Conservation (phyloP, 2,888 invertebrate genomes). For the Lysandra coridon region DNA sequence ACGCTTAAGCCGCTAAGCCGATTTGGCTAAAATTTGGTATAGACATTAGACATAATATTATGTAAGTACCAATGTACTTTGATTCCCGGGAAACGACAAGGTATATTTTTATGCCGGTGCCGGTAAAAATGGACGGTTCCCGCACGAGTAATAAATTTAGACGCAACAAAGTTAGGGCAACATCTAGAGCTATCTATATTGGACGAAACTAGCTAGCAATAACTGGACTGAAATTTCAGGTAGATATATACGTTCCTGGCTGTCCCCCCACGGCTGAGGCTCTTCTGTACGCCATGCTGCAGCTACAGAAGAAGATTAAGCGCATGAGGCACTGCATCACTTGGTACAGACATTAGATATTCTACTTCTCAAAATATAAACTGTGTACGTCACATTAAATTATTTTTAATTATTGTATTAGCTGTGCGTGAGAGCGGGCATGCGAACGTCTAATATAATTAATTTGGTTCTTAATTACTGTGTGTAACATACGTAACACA, state of each 20-base stretch:
- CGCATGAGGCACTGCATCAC: constrained; percentile 74
- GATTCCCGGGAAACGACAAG: background rate
- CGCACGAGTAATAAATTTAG: background rate
- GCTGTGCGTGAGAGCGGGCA: constrained; percentile 5
- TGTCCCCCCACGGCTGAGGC: constrained; percentile 98
- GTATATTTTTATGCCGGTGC: no score
- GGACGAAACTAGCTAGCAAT: background rate
- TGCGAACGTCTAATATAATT: background rate
- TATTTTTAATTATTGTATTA: background rate
- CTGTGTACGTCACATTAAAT: background rate
- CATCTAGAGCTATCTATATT: background rate
- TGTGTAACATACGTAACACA: background rate
- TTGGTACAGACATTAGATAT: background rate
- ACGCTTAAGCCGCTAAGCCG: background rate
- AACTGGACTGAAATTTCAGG: constrained; percentile 47
- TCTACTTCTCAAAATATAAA: background rate
- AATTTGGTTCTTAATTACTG: background rate
- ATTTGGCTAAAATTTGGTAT: background rate
- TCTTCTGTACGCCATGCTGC: constrained; percentile 90
- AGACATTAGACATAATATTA: background rate
- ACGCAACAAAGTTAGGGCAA: background rate
- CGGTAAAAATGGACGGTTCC: background rate
- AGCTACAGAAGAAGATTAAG: constrained; percentile 93
- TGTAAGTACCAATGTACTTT: background rate
- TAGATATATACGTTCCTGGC: constrained; percentile 94